These are phyloP conservation scores for Drosophila silvestris DNA, from an alignment of 2,888 invertebrate genomes.

Conservation along the genomic window DNA sequence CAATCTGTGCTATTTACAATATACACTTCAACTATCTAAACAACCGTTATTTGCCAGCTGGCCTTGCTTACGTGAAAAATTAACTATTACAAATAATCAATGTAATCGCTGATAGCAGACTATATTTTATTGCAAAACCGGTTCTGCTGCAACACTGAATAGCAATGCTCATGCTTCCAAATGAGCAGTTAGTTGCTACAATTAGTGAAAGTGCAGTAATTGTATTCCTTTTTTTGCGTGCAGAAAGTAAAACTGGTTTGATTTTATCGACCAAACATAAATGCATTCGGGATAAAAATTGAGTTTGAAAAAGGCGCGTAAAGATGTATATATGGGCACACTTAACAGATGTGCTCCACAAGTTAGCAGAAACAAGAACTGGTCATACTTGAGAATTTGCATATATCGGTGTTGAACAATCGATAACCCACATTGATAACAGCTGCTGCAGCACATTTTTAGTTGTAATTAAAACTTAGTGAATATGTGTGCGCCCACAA, in stretches of 20 bases:
- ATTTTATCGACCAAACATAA: slow-evolving; percentile 68
- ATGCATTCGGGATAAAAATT: background rate
- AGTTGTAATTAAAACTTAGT: slow-evolving; percentile 5
- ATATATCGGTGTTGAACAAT: background rate
- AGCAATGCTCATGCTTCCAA: slow-evolving; percentile 4
- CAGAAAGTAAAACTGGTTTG: slow-evolving; percentile 6
- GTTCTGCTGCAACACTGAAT: slow-evolving; percentile 26
- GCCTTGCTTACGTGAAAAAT: slow-evolving; percentile 6
- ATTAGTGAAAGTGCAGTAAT: slow-evolving; percentile 52
- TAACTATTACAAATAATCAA: slow-evolving; percentile 10
- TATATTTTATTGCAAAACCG: slow-evolving; percentile 38
- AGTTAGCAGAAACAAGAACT: background rate
- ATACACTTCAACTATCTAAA: slow-evolving; percentile 8
- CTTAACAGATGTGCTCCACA: background rate
- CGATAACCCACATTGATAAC: background rate
- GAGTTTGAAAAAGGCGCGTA: slow-evolving; percentile 18
- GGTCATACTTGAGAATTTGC: slow-evolving; percentile 4
- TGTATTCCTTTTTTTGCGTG: slow-evolving; percentile 7
- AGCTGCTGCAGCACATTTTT: slow-evolving; percentile 13
- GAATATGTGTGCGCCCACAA: slow-evolving; percentile 34
- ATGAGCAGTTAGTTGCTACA: slow-evolving; percentile 16
- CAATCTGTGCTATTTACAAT: background rate
- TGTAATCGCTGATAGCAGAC: slow-evolving; percentile 32
- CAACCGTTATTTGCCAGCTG: slow-evolving; percentile 13
- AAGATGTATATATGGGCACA: slow-evolving; percentile 5